These are phyloP conservation scores for Puma concolor DNA, from an alignment of 2,113 vertebrate species.

Conservation along the genomic window DNA sequence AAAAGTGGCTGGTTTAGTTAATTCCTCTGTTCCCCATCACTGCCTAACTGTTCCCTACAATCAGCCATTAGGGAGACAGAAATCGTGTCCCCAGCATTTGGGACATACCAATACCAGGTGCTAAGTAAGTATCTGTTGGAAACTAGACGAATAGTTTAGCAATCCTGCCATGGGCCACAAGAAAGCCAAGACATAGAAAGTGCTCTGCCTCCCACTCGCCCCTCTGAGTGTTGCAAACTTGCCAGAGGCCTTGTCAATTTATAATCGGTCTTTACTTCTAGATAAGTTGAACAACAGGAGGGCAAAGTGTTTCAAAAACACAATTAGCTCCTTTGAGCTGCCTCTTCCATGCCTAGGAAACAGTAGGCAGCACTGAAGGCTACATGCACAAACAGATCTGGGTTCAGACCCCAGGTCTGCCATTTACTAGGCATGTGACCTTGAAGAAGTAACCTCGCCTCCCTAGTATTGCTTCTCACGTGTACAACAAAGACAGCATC, in stretches of 20 bases:
- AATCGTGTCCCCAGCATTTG: not conserved
- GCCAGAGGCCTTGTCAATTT: not conserved
- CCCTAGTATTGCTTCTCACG: not conserved
- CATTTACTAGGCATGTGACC: not conserved
- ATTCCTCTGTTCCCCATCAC: constrained; percentile 6
- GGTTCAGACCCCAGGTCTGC: constrained; percentile 7
- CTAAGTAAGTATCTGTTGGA: not conserved
- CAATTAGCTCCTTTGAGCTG: not conserved
- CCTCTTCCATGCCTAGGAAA: not conserved
- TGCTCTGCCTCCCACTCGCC: not conserved
- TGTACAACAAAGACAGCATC: not conserved
- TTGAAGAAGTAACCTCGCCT: not conserved
- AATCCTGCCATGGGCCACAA: not conserved
- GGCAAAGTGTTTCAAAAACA: not conserved
- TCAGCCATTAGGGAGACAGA: not conserved
- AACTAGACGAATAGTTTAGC: not conserved
- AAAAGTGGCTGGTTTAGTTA: constrained; percentile 29
- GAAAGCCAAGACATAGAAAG: constrained; percentile 32
- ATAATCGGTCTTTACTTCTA: not conserved
- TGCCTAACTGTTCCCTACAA: not conserved
- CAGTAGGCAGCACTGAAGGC: not conserved
- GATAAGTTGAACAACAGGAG: not conserved
- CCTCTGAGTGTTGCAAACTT: not conserved
- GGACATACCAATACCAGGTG: not conserved
- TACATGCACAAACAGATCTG: not conserved